These are phyloP conservation scores for Dendrolimus punctatus DNA, from an alignment of 1,140 invertebrate species.

Conservation along the genomic window DNA sequence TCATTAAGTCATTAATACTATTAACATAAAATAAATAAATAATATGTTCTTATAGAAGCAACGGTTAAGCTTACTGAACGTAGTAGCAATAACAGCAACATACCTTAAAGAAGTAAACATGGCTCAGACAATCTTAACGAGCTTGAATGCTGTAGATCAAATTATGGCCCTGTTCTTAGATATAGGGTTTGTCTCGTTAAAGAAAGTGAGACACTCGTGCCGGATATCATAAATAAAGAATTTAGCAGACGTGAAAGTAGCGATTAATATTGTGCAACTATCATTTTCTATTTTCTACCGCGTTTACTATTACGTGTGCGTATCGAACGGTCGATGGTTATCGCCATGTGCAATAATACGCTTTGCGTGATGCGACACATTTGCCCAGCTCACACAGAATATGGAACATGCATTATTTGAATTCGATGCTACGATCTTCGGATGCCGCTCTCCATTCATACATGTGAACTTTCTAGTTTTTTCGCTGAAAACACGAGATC, in stretches of 20 bases:
- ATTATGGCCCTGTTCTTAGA: no score
- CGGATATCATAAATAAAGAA: background rate
- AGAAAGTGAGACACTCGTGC: no score
- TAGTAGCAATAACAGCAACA: no score
- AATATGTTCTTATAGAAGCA: no score
- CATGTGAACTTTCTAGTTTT: conserved; percentile 31
- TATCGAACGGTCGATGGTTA: conserved; percentile 3
- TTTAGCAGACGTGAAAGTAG: conserved; percentile 5
- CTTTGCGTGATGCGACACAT: conserved; percentile 18
- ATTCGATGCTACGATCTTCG: conserved; percentile 34
- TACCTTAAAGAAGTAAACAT: no score
- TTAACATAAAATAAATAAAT: no score
- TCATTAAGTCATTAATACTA: no score
- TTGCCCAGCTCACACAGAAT: conserved; percentile 7
- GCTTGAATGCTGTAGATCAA: background rate
- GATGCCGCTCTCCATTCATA: conserved; percentile 22
- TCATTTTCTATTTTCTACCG: conserved; percentile 6
- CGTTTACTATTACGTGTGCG: conserved; percentile 8
- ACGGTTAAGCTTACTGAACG: no score
- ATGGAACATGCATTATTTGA: conserved; percentile 20
- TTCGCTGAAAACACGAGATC: conserved; percentile 22
- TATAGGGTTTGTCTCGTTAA: no score
- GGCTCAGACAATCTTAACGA: background rate
- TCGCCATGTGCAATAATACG: conserved; percentile 3
- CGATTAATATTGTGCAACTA: conserved; percentile 4